Conservation (phyloP, 2,113 vertebrate species). For the Felis chaus region DNA sequence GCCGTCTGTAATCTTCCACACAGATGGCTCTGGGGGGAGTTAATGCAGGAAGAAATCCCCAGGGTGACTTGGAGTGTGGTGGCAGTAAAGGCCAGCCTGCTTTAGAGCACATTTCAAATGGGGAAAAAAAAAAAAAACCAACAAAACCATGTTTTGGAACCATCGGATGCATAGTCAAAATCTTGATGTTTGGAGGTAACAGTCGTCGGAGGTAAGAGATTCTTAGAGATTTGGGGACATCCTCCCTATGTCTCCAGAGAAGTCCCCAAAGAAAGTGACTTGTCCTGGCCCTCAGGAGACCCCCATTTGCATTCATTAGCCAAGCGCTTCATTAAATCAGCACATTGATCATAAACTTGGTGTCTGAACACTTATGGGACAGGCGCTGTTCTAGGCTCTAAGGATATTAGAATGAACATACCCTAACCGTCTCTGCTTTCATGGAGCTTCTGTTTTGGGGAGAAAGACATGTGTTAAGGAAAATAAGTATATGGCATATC, state of each 20-base stretch:
- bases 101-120: neutral
- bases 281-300: neutral
- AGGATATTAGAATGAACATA: neutral
- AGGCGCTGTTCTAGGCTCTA: neutral
- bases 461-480: neutral
- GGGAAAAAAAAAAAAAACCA: neutral
- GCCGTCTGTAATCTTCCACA: neutral
- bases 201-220: neutral
- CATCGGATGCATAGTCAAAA: neutral
- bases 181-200: neutral
- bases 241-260: neutral
- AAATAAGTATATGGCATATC: neutral
- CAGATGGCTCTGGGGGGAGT: neutral
- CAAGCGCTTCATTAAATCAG: neutral
- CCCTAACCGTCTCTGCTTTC: neutral
- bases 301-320: neutral
- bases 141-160: neutral
- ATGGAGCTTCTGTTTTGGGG: neutral
- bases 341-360: too few species aligned
- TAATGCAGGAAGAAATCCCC: neutral
- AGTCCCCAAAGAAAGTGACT: neutral
- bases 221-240: neutral
- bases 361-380: too few species aligned
- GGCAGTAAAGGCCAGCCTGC: neutral
- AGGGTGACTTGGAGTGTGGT: neutral